phyloP scores from a whole-genome alignment of 1,140 invertebrate genomes.

The Pygmarrhopalites habei region DNA sequence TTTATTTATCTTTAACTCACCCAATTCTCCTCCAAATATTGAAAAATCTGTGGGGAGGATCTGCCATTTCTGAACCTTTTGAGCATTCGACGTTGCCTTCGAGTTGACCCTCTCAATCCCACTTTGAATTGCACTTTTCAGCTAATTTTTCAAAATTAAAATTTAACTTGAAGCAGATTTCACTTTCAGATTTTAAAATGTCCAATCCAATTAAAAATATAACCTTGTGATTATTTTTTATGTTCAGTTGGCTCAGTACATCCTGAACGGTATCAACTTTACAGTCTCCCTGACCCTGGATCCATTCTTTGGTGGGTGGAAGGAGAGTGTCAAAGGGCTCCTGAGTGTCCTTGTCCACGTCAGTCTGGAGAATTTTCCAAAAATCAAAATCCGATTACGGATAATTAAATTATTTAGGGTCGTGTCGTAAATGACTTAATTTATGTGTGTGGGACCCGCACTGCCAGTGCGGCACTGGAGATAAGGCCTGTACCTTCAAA shows the following conservation, averaged over 20 bases:
- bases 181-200: no score
- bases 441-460: no score
- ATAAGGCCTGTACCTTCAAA: slow-evolving; percentile 74
- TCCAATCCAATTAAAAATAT: no score
- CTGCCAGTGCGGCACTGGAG: no score
- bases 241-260: slow-evolving; percentile 51
- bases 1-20: no score
- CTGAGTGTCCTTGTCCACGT: slow-evolving; percentile 59
- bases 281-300: slow-evolving; percentile 58
- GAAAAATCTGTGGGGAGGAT: slow-evolving; percentile 82
- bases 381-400: not conserved
- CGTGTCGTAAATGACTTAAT: slow-evolving; percentile 14
- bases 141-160: no score
- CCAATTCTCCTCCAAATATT: slow-evolving; percentile 76
- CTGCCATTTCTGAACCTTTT: slow-evolving; percentile 81
- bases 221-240: slow-evolving; percentile 50
- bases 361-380: slow-evolving; percentile 52
- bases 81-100: slow-evolving; percentile 75
- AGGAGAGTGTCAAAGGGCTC: slow-evolving; percentile 64
- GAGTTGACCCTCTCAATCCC: slow-evolving; percentile 71
- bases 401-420: no score
- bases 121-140: slow-evolving; percentile 63
- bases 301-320: slow-evolving; percentile 59
- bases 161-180: no score
- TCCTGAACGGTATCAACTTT: slow-evolving; percentile 62